Conservation (phyloP, 2,888 invertebrate species). For the Tinea pellionella region DNA sequence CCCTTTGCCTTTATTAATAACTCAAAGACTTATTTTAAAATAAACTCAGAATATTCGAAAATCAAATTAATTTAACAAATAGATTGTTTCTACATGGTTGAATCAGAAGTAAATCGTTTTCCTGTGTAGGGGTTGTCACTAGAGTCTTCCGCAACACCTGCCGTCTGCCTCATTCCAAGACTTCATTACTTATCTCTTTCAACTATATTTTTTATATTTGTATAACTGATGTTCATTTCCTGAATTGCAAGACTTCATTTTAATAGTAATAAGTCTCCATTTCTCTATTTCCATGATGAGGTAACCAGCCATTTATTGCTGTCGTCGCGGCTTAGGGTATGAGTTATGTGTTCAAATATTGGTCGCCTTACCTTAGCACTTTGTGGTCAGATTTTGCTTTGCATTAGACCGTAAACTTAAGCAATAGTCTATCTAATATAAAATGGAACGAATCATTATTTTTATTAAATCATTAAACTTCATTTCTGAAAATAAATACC, state of each 20-base stretch:
- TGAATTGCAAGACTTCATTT: not conserved
- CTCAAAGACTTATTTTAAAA: too few relatives aligned
- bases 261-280: not conserved
- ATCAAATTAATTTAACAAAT: too few relatives aligned
- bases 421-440: too few relatives aligned
- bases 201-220: not conserved
- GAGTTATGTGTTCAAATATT: slow-evolving; percentile 1
- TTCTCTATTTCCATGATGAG: slow-evolving; percentile 1
- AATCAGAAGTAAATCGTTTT: not conserved
- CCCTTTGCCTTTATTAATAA: too few relatives aligned
- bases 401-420: too few relatives aligned
- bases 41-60: too few relatives aligned
- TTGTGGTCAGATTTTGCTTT: not conserved
- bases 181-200: not conserved
- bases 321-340: not conserved
- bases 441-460: too few relatives aligned
- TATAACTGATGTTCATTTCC: not conserved
- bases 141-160: not conserved
- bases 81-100: not conserved
- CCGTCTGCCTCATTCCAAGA: not conserved
- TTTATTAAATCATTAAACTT: too few relatives aligned
- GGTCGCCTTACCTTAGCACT: not conserved
- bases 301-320: not conserved
- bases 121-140: not conserved
- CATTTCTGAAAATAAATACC: too few relatives aligned